Conservation (phyloP, 1,140 invertebrate species). For the Papilio aristodemus region DNA sequence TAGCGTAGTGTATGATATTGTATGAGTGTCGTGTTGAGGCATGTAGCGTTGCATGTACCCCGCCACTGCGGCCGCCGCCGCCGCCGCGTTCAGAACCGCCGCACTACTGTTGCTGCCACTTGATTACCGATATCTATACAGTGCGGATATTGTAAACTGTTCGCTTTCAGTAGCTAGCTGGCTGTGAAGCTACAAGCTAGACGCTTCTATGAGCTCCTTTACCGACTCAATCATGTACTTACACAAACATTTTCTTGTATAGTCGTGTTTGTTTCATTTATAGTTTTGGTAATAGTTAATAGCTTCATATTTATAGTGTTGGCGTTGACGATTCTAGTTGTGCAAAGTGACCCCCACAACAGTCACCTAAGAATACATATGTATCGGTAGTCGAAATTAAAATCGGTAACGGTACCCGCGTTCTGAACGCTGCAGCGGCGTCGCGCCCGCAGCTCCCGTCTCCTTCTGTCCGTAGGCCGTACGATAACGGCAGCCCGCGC, state of each 20-base stretch:
- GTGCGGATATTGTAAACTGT: not conserved
- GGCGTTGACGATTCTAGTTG: not conserved
- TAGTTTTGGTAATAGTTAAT: not conserved
- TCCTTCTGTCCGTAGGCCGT: slow-evolving; percentile 79
- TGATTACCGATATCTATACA: slow-evolving; percentile 1
- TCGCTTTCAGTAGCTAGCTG: slow-evolving; percentile 13
- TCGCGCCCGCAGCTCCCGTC: slow-evolving; percentile 73
- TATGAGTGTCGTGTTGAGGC: slow-evolving; percentile 59
- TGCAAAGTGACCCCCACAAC: slow-evolving; percentile 12
- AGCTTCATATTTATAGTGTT: not conserved
- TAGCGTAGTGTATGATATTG: slow-evolving; percentile 62
- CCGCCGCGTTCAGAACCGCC: slow-evolving; percentile 55
- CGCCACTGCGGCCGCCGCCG: slow-evolving; percentile 62
- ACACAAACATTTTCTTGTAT: not conserved
- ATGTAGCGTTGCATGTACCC: slow-evolving; percentile 73
- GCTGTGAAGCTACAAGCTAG: slow-evolving; percentile 1
- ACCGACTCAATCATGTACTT: not conserved
- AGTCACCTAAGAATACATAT: slow-evolving; percentile 1
- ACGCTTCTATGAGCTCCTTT: slow-evolving; percentile 4
- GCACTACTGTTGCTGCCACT: slow-evolving; percentile 7
- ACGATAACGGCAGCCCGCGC: slow-evolving; percentile 77
- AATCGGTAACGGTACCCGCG: slow-evolving; percentile 4
- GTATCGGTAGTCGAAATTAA: not conserved
- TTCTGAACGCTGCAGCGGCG: slow-evolving; percentile 64
- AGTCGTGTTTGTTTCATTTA: not conserved